Evolutionary conservation across 2,797 vertebrate species (phyloP).

Genomic region (Leptodactylus fallax): DNA sequence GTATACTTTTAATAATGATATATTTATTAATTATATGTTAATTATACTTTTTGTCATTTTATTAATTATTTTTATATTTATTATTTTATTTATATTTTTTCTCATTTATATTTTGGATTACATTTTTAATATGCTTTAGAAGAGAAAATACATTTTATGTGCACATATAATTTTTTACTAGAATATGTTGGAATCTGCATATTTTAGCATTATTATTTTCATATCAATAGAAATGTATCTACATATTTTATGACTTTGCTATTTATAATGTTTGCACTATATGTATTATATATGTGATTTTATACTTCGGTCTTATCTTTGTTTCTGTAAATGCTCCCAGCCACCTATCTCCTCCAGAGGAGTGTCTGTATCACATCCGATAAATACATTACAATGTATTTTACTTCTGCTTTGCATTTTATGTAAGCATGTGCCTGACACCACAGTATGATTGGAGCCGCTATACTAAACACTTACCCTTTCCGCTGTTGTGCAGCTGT

Average conservation of each 20-base stretch:
- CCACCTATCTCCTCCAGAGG: constrained; percentile 80
- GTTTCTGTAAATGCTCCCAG: constrained; percentile 67
- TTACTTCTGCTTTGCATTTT: constrained; percentile 68
- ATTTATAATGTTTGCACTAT: constrained; percentile 4
- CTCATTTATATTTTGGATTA: neutral
- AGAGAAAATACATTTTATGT: neutral
- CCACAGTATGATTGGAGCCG: constrained; percentile 70
- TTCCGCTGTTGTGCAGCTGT: constrained; percentile 73
- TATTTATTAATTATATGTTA: too few relatives aligned
- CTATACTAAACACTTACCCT: constrained; percentile 73
- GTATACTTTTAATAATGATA: too few relatives aligned
- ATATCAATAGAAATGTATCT: neutral
- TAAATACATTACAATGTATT: constrained; percentile 79
- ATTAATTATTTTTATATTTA: too few relatives aligned
- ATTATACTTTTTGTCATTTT: too few relatives aligned
- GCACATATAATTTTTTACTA: neutral
- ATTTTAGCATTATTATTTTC: neutral
- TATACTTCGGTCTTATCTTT: constrained; percentile 69
- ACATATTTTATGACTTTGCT: neutral
- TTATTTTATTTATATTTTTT: too few relatives aligned
- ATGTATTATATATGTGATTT: neutral
- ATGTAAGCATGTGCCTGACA: constrained; percentile 72
- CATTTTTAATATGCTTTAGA: neutral
- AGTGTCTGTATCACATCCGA: constrained; percentile 81
- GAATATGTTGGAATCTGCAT: too few relatives aligned